Percentiles rank a stretch among this genome's conserved stretches.
These are phyloP conservation scores for Matsumyia berberina DNA, from an alignment of 2,888 invertebrate species.

Conservation along the genomic window DNA sequence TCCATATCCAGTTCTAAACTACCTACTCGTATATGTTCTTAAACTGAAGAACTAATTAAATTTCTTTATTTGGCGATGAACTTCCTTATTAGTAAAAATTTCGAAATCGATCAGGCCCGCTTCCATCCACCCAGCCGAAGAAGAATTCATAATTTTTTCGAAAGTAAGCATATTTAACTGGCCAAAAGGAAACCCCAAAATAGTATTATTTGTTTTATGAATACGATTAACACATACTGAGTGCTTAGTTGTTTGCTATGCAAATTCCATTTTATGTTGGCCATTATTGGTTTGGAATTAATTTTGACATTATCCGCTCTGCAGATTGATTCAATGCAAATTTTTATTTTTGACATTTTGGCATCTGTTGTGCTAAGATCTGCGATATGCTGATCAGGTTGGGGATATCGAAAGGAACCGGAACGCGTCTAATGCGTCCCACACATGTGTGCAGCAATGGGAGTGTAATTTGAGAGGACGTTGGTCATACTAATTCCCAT, in stretches of 20 bases:
- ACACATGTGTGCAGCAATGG: too few species aligned
- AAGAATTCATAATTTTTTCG: slow-evolving; percentile 26
- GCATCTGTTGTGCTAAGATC: not conserved
- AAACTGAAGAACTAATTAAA: too few species aligned
- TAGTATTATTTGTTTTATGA: slow-evolving; percentile 17
- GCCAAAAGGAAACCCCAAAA: slow-evolving; percentile 9
- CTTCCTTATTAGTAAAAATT: slow-evolving; percentile 18
- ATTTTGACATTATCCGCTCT: not conserved
- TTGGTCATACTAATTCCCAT: too few species aligned
- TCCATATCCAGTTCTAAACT: slow-evolving; percentile 2
- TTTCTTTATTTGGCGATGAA: slow-evolving; percentile 11
- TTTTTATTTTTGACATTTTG: slow-evolving; percentile 5
- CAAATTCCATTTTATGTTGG: slow-evolving; percentile 9
- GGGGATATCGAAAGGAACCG: too few species aligned
- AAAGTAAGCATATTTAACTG: slow-evolving; percentile 25
- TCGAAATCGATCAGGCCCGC: not conserved
- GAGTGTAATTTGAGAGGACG: too few species aligned
- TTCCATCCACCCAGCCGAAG: not conserved
- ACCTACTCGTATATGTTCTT: not conserved
- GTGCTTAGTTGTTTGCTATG: slow-evolving; percentile 12
- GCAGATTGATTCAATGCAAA: slow-evolving; percentile 31
- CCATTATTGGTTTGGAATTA: slow-evolving; percentile 9
- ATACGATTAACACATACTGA: slow-evolving; percentile 16
- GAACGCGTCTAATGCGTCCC: too few species aligned
- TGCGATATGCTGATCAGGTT: too few species aligned